Evolutionary conservation across 2,113 vertebrate species (phyloP).

Genomic region (Anas platyrhynchos): DNA sequence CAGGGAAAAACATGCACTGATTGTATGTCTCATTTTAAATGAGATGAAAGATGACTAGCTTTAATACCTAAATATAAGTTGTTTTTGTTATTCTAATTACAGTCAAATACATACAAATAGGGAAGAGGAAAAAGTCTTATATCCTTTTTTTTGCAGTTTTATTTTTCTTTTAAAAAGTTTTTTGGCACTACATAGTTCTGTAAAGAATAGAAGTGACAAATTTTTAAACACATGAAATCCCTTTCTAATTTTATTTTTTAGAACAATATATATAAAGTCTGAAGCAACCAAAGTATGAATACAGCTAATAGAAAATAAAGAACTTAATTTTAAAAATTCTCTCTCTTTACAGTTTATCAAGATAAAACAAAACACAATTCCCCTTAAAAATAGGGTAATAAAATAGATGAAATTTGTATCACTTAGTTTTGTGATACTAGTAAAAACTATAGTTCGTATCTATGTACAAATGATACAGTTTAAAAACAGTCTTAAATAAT

Average conservation of each 20-base stretch:
- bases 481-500: conserved; percentile 90
- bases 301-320: conserved; percentile 99
- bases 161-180: conserved; percentile 81
- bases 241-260: conserved; percentile 89
- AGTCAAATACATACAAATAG: conserved; percentile 46
- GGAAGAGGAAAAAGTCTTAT: conserved; percentile 62
- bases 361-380: conserved; percentile 96
- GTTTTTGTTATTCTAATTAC: background rate
- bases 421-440: conserved; percentile 93
- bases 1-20: background rate
- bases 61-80: no score
- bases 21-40: background rate
- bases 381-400: conserved; percentile 99
- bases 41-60: no score
- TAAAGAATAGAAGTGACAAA: conserved; percentile 88
- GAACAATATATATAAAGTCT: conserved; percentile 89
- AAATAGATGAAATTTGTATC: conserved; percentile 99
- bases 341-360: conserved; percentile 92
- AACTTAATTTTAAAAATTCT: conserved; percentile 92
- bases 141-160: conserved; percentile 75
- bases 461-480: conserved; percentile 99
- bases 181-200: conserved; percentile 94
- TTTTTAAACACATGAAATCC: conserved; percentile 89
- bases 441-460: conserved; percentile 92
- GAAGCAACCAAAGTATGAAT: conserved; percentile 96